These are phyloP conservation scores for Agrotis ipsilon DNA, from an alignment of 2,888 invertebrate species.

Conservation along the genomic window DNA sequence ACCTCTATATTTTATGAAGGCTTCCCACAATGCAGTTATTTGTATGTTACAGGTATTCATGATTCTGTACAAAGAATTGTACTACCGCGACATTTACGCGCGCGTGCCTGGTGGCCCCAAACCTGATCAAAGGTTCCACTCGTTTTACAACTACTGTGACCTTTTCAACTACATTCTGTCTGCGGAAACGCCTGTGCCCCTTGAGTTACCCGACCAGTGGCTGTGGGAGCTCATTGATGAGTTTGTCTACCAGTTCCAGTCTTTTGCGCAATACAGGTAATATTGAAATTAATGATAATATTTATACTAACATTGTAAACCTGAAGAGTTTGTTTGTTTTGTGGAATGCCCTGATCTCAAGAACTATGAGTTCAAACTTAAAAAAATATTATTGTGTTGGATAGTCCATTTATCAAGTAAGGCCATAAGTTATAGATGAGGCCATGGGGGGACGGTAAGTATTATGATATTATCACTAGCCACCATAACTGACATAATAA, in stretches of 20 bases:
- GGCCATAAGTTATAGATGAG: too few species aligned
- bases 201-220: constrained; percentile 99
- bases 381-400: too few species aligned
- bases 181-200: constrained; percentile 96
- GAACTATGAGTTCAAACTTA: too few species aligned
- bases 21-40: neutral
- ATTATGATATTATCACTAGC: too few species aligned
- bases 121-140: constrained; percentile 97
- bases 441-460: too few species aligned
- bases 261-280: constrained; percentile 96
- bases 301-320: neutral
- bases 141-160: constrained; percentile 99
- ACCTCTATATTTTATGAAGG: too few species aligned
- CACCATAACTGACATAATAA: too few species aligned
- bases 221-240: constrained; percentile 99
- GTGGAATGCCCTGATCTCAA: too few species aligned
- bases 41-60: constrained; percentile 93
- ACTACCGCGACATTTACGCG: constrained; percentile 99
- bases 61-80: constrained; percentile 99
- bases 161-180: constrained; percentile 99
- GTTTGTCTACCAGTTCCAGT: constrained; percentile 99
- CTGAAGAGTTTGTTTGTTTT: too few species aligned
- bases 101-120: constrained; percentile 97
- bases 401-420: too few species aligned
- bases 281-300: neutral